Evolutionary conservation across 2,888 invertebrate genomes (phyloP).

Genomic region (Cataglyphis rosenhaueri): DNA sequence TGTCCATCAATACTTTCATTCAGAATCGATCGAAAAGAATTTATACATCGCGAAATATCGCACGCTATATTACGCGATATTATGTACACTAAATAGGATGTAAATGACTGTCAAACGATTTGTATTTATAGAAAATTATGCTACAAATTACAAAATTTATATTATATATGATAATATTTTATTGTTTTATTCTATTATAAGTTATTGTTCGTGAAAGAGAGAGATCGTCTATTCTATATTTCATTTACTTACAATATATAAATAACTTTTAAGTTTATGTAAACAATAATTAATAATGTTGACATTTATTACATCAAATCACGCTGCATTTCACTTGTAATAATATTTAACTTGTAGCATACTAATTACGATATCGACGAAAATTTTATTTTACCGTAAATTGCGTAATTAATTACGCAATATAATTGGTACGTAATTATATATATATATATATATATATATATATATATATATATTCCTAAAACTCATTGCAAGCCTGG

Average conservation of each 20-base stretch:
- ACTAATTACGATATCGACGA: constrained; percentile 22
- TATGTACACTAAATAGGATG: not conserved
- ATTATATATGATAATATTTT: not conserved
- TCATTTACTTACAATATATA: not conserved
- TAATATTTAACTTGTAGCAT: constrained; percentile 4
- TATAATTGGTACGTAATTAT: constrained; percentile 27
- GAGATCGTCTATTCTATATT: not conserved
- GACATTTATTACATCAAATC: constrained; percentile 5
- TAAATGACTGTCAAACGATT: not conserved
- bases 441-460: not conserved
- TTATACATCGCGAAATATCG: not conserved
- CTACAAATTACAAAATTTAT: not conserved
- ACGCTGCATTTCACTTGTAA: not conserved
- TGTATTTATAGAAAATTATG: not conserved
- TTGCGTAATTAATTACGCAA: constrained; percentile 36
- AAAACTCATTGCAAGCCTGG: constrained; percentile 36
- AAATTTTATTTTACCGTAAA: constrained; percentile 22
- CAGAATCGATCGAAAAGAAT: not conserved
- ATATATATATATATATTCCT: constrained; percentile 3
- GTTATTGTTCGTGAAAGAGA: not conserved
- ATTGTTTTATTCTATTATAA: not conserved
- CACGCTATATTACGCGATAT: not conserved
- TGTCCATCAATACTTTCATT: not conserved
- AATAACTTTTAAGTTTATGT: not conserved
- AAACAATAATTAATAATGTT: constrained; percentile 25